phyloP scores from a whole-genome alignment of 2,888 invertebrate genomes.

The Xiphydria camelus region DNA sequence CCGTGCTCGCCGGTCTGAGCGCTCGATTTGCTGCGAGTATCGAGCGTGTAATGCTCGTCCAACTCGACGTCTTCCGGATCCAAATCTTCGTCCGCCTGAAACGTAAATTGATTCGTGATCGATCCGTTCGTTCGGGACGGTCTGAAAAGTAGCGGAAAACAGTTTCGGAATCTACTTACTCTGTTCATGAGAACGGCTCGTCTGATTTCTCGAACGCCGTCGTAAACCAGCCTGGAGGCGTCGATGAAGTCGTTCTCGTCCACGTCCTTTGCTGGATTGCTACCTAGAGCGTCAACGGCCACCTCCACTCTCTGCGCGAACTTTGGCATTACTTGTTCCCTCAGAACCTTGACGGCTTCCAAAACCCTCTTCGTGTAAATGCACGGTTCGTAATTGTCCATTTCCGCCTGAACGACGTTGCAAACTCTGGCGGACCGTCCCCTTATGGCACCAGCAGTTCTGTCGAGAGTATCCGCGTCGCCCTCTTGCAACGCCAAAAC shows the following conservation, averaged over 20 bases:
- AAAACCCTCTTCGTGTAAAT: conserved; percentile 95
- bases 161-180: no score
- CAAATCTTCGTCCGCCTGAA: conserved; percentile 81
- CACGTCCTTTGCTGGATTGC: conserved; percentile 79
- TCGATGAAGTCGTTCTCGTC: conserved; percentile 99
- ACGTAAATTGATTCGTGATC: conserved; percentile 8
- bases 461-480: conserved; percentile 87
- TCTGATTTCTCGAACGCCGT: conserved; percentile 95
- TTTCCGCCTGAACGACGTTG: conserved; percentile 96
- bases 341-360: conserved; percentile 89
- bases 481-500: conserved; percentile 93
- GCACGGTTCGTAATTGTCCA: conserved; percentile 98
- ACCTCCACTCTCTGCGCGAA: conserved; percentile 94
- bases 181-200: conserved; percentile 96
- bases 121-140: no score
- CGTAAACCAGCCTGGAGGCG: conserved; percentile 94
- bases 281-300: conserved; percentile 87
- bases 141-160: no score
- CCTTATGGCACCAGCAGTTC: conserved; percentile 94
- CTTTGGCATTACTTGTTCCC: conserved; percentile 96
- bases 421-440: conserved; percentile 93
- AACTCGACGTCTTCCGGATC: conserved; percentile 88
- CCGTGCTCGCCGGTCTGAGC: conserved; percentile 89
- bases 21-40: conserved; percentile 90
- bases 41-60: conserved; percentile 84